Conservation (phyloP, 2,888 invertebrate genomes). For the Eupithecia vulgata region DNA sequence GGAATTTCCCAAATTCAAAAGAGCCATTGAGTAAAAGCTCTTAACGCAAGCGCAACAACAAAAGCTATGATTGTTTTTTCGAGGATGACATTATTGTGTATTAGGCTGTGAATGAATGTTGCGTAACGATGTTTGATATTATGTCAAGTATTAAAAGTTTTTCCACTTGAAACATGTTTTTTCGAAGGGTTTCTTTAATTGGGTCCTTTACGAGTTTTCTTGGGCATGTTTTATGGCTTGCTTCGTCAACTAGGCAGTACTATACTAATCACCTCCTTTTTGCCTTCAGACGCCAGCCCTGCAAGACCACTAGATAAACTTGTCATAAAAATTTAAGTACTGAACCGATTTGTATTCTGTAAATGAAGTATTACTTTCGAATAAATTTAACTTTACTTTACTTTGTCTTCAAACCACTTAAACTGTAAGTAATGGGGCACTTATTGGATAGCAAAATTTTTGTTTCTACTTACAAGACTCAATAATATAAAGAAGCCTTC, state of each 20-base stretch:
- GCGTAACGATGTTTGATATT: neutral
- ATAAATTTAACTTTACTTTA: too few species aligned
- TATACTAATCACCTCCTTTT: too few species aligned
- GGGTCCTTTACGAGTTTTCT: neutral
- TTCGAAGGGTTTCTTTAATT: neutral
- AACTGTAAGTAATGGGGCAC: too few species aligned
- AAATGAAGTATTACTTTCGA: too few species aligned
- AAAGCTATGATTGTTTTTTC: conserved; percentile 17
- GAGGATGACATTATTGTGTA: conserved; percentile 15
- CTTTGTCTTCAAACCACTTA: too few species aligned
- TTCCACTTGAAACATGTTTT: neutral
- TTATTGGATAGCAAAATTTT: too few species aligned
- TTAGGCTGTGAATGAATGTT: conserved; percentile 10
- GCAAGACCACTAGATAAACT: too few species aligned
- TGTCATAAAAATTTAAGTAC: too few species aligned
- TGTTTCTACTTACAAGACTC: too few species aligned
- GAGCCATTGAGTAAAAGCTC: conserved; percentile 21
- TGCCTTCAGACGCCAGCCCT: too few species aligned
- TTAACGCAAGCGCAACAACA: conserved; percentile 14
- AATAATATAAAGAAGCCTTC: too few species aligned
- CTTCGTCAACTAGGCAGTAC: neutral
- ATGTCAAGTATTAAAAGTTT: neutral
- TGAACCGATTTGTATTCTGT: too few species aligned
- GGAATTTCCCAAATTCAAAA: conserved; percentile 13
- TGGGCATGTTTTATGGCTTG: neutral